Evolutionary conservation across 2,888 invertebrate species (phyloP), one percentile per base, ranked within the genome.

Genomic region (Meghimatium bilineatum): DNA sequence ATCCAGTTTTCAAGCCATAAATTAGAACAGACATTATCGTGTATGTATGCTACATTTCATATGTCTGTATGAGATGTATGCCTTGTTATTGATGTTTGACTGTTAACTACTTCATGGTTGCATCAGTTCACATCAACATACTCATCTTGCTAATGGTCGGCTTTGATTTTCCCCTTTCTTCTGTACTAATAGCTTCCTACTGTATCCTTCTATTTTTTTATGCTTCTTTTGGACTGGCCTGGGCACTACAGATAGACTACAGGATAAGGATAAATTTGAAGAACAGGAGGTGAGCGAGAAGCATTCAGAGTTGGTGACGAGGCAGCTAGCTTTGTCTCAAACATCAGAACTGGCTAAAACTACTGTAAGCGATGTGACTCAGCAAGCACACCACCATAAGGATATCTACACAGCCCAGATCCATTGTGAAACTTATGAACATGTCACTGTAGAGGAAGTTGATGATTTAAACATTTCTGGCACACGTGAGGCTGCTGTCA

Each of bases 181-280:
- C 74, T 29, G n/a, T 32, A 71, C 72, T 77, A 80, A 80, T 74
- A 56, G 44, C 44, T 66, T 74, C 38, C 23, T 34, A 49, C 75
- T 83, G 63, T 82, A 69, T 71, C 80, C 74, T 77, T 84, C 78
- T 85, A 74, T 85, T 87, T n/a, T 44, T 86, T 87, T 87, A 87
- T 86, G 87, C 87, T 87, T 84, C 87, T 86, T 86, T 84, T 87
- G 88, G 87, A 87, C 86, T 85, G 86, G 87, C 85, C 85, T 84
- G 86, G 84, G 83, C 75, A 56, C 85, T 75, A 79, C 87, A 87
- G 87, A 86, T 82, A 77, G 29, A 78, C 83, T 63, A 36, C 85
- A 85, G 80, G 78, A 83, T 83, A 83, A 83, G 36, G 82, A 74
- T 80, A 75, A 52, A 69, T 36, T 44, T 74, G 84, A 75, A 66